Conservation (phyloP, 2,888 invertebrate genomes). For the Chloroclysta siterata region DNA sequence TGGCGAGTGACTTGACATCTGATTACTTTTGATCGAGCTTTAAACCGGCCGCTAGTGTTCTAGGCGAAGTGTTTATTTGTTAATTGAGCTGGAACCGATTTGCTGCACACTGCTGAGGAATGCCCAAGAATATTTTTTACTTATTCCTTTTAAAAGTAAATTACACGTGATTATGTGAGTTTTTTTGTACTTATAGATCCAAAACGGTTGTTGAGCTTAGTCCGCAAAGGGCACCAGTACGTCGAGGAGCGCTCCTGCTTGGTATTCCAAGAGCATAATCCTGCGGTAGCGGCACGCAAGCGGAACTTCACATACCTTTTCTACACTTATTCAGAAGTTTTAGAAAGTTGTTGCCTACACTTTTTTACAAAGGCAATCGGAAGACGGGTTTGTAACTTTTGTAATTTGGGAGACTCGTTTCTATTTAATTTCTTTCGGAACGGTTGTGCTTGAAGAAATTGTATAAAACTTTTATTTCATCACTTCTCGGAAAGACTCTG, state of each 20-base stretch:
- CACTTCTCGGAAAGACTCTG: background rate
- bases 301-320: constrained; percentile 61
- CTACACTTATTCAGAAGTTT: constrained; percentile 66
- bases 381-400: constrained; percentile 55
- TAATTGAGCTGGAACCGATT: no score
- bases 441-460: constrained; percentile 20
- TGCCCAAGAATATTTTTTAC: no score
- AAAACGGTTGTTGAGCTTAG: constrained; percentile 58
- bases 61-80: no score
- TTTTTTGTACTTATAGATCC: constrained; percentile 46
- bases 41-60: no score
- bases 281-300: constrained; percentile 42
- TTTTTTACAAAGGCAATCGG: constrained; percentile 52
- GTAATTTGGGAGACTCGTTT: constrained; percentile 26
- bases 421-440: constrained; percentile 19
- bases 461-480: constrained; percentile 13
- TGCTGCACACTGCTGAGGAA: no score
- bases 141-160: no score
- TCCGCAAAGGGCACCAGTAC: constrained; percentile 56
- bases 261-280: constrained; percentile 58
- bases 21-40: no score
- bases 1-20: no score
- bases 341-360: constrained; percentile 66
- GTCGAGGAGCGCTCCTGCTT: constrained; percentile 63
- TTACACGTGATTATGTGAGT: no score